Percentiles rank a stretch among this genome's conserved stretches.
Evolutionary conservation across 2,797 vertebrate genomes (phyloP).

Genomic region (Acropternis orthonyx): DNA sequence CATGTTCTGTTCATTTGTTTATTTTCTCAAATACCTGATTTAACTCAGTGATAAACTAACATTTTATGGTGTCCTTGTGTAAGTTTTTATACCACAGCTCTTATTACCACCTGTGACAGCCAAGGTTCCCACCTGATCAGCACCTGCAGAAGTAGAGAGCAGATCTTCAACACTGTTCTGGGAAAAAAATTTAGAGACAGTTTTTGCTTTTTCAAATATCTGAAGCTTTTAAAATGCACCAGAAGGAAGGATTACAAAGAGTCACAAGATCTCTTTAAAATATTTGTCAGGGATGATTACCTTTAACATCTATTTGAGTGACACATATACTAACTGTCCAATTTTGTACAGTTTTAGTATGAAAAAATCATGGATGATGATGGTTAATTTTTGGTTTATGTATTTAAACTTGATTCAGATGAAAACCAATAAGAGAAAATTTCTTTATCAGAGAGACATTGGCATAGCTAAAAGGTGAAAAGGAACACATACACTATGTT

Average conservation of each 20-base stretch:
- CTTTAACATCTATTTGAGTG: not conserved
- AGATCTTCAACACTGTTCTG: not conserved
- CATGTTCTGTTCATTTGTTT: not conserved
- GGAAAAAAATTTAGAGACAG: fast-evolving
- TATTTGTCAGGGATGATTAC: not conserved
- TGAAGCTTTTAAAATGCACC: not conserved
- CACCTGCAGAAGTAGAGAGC: not conserved
- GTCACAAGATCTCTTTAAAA: not conserved
- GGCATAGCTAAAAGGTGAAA: not conserved
- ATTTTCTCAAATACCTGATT: not conserved
- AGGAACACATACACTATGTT: not conserved
- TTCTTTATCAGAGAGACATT: not conserved
- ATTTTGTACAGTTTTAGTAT: not conserved
- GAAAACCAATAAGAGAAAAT: not conserved
- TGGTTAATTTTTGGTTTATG: not conserved
- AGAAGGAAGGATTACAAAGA: not conserved
- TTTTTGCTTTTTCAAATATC: not conserved
- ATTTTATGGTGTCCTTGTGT: not conserved
- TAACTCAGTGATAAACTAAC: not conserved
- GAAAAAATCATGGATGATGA: not conserved
- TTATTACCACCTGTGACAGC: not conserved
- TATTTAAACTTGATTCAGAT: not conserved
- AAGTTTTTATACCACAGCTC: not conserved
- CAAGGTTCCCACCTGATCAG: not conserved
- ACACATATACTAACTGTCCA: not conserved